Base-by-base conservation (phyloP, 1,140 invertebrate species). In the Trissolcus basalis region DNA sequence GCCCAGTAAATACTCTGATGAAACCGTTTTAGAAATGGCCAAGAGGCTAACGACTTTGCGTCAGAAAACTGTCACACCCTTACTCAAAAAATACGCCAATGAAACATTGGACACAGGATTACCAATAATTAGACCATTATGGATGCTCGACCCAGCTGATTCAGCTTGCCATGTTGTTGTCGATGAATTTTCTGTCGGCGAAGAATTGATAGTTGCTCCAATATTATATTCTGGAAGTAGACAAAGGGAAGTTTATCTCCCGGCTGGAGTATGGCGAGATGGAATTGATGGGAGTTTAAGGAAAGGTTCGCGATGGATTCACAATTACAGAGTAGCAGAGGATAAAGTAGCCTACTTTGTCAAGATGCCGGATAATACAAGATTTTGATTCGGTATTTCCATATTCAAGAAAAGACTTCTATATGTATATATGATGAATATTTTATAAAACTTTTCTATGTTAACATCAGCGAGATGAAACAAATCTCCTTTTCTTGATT, bases 171-270 rank as follows among this genome's bases (percentile, higher is more conserved):
- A 95, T 27, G 90, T 91, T 0, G 93, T 96, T 1, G 91, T 92
- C 36, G 96, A 97, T 79, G 94, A 99, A 83, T 99, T 98, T 88
- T 93, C 95, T 0, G 91, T 98, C 0, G 97, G 97, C 0, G 93
- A 97, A 74, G 94, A 97, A 79, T 88, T 98, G 0, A 93, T 99
- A 10, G 96, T 98, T 0, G 97, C 97, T 0, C 97, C 97, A 0
- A 92, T 98, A 35, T 82, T 98, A 4, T 90, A 94, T 47, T 89
- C 91, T 0, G 92, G 92, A 1, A 90, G 86, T 35, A 82, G 88
- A 41, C 87, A 90, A 73, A 81, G 90, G 16, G 90, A 91, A 89
- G 93, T 97, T 78, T 97, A 97, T 82, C 85, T 97, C 4, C 96
- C 96, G 0, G 91, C 93, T 36, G 96, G 96, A 0, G 92, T 96